Percentiles rank a stretch among this genome's conserved stretches.
Conservation (phyloP, 2,797 vertebrate species). For the Morus bassanus region DNA sequence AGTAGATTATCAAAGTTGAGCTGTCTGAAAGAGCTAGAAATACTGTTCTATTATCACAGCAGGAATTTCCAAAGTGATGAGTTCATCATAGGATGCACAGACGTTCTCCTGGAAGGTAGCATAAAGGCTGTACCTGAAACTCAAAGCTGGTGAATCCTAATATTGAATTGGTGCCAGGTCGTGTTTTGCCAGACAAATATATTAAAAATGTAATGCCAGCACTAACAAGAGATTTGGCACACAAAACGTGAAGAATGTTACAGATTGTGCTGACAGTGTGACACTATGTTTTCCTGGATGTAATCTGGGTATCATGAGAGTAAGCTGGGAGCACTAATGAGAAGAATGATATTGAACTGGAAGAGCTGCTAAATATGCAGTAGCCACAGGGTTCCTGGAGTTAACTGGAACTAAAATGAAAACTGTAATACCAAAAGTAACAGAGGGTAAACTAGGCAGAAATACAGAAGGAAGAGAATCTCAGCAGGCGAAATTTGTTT, state of each 20-base stretch:
- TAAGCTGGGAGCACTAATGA: conserved; percentile 62
- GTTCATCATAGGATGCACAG: conserved; percentile 31
- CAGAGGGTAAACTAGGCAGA: conserved; percentile 49
- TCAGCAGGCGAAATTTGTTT: conserved; percentile 54
- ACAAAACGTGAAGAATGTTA: conserved; percentile 35
- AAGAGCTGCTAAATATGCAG: conserved; percentile 66
- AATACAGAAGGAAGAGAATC: conserved; percentile 32
- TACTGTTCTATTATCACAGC: conserved; percentile 51
- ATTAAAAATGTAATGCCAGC: conserved; percentile 63
- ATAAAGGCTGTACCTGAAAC: conserved; percentile 52
- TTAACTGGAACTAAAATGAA: conserved; percentile 49
- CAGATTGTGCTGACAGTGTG: conserved; percentile 65
- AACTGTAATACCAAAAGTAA: conserved; percentile 12
- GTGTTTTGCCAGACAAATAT: conserved; percentile 58
- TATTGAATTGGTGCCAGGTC: conserved; percentile 34
- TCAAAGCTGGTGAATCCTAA: conserved; percentile 28
- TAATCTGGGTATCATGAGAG: conserved; percentile 67
- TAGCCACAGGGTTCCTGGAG: conserved; percentile 63
- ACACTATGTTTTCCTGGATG: conserved; percentile 67
- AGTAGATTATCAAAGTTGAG: neutral
- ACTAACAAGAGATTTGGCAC: conserved; percentile 44
- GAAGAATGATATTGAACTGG: conserved; percentile 60
- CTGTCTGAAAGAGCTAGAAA: conserved; percentile 34
- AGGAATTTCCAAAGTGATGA: conserved; percentile 39
- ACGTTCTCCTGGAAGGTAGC: conserved; percentile 34